Conservation (phyloP, 2,797 vertebrate species). For the Emys orbicularis region DNA sequence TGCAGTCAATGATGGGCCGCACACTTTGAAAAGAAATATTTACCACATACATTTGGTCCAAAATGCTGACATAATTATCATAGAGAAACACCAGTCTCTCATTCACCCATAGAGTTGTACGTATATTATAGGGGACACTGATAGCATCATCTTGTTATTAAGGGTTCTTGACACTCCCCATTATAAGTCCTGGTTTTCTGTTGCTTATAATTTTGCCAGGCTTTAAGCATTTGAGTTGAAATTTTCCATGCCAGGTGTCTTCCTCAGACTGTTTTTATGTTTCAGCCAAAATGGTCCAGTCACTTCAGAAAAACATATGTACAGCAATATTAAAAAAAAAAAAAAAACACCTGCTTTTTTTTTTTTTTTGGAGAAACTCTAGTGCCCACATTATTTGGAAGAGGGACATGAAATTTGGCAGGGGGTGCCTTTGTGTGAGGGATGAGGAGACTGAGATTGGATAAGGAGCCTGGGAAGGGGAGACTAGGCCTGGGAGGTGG, state of each 20-base stretch:
- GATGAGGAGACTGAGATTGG: background rate
- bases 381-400: background rate
- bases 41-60: background rate
- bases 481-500: background rate
- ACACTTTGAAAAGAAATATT: background rate
- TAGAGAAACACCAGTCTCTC: background rate
- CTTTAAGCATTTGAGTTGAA: background rate
- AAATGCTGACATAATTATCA: background rate
- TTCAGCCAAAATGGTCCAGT: background rate
- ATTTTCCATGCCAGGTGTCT: background rate
- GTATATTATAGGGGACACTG: background rate
- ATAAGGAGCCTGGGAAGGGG: background rate
- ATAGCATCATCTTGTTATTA: background rate
- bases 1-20: background rate
- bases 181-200: background rate
- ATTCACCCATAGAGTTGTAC: rapidly evolving
- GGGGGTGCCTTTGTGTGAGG: background rate
- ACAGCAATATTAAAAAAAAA: background rate
- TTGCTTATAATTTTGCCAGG: background rate
- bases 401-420: background rate
- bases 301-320: background rate
- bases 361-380: background rate
- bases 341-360: no score
- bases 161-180: background rate
- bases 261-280: background rate